Conservation (phyloP, 1,140 invertebrate genomes). For the Drosophila obscura region DNA sequence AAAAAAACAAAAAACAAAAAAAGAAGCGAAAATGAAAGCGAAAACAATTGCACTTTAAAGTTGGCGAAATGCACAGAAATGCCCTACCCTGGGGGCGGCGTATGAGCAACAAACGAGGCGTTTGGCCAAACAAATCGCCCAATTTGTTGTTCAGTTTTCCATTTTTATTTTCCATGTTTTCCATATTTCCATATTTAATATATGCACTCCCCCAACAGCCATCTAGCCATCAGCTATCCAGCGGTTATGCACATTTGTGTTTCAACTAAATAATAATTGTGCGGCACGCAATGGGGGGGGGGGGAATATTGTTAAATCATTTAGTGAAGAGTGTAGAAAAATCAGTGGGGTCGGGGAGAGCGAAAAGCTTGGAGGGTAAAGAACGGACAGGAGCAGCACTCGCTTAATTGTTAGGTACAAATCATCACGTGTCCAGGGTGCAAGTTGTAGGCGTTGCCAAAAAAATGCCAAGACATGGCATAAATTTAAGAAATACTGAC, state of each 20-base stretch:
- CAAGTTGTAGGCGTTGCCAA: slow-evolving; percentile 13
- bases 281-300: slow-evolving; percentile 47
- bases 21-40: slow-evolving; percentile 6
- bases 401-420: slow-evolving; percentile 54
- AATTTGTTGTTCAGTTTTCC: slow-evolving; percentile 41
- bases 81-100: slow-evolving; percentile 30
- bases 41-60: slow-evolving; percentile 45
- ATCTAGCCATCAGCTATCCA: not conserved
- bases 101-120: slow-evolving; percentile 69
- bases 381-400: slow-evolving; percentile 16
- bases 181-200: slow-evolving; percentile 45
- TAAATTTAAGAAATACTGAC: slow-evolving; percentile 9
- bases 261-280: slow-evolving; percentile 46
- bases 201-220: slow-evolving; percentile 54
- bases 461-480: not conserved
- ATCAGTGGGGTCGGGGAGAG: not conserved
- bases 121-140: slow-evolving; percentile 61
- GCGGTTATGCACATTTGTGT: slow-evolving; percentile 40
- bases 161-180: slow-evolving; percentile 9
- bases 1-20: slow-evolving; percentile 1
- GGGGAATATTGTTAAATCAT: slow-evolving; percentile 40
- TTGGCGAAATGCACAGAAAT: slow-evolving; percentile 12
- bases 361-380: slow-evolving; percentile 9
- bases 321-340: slow-evolving; percentile 8
- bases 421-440: slow-evolving; percentile 63